Evolutionary conservation across 92 coral and sea anemone species (phyloP).

Genomic region (Umimayanthus chanpuru): DNA sequence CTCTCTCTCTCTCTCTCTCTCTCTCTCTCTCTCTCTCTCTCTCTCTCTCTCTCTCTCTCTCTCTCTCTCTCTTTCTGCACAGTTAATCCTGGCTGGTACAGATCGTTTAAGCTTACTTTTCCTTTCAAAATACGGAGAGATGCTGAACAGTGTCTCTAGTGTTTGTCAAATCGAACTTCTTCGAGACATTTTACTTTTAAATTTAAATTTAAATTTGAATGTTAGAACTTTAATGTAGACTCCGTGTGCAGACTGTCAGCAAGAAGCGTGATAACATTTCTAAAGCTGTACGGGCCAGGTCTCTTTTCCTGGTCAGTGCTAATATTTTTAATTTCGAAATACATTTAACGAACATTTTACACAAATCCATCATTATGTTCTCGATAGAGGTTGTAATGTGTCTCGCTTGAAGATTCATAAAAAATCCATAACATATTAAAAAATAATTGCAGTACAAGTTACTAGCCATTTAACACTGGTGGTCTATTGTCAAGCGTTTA

Average conservation of each 20-base stretch:
- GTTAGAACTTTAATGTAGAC: neutral
- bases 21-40: too few species aligned
- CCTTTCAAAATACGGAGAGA: neutral
- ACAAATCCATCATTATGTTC: neutral
- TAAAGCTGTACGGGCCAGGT: neutral
- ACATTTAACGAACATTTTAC: neutral
- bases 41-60: too few species aligned
- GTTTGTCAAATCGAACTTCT: neutral
- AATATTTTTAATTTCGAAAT: neutral
- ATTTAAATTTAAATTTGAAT: too few species aligned
- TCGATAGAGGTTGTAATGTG: neutral
- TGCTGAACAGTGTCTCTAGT: neutral
- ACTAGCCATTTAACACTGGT: slow-evolving; percentile 31
- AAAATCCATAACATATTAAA: slow-evolving; percentile 38
- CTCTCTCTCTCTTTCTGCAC: neutral
- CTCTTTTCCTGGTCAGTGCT: neutral
- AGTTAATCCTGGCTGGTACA: too few species aligned
- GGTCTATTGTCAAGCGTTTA: slow-evolving; percentile 24
- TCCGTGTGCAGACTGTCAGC: neutral
- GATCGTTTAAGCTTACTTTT: too few species aligned
- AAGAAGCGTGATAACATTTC: neutral
- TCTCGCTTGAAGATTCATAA: slow-evolving; percentile 10
- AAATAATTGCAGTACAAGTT: slow-evolving; percentile 10
- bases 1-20: too few species aligned
- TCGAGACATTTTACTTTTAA: neutral